Conservation (phyloP, 2,888 invertebrate genomes). For the Limenitis camilla region DNA sequence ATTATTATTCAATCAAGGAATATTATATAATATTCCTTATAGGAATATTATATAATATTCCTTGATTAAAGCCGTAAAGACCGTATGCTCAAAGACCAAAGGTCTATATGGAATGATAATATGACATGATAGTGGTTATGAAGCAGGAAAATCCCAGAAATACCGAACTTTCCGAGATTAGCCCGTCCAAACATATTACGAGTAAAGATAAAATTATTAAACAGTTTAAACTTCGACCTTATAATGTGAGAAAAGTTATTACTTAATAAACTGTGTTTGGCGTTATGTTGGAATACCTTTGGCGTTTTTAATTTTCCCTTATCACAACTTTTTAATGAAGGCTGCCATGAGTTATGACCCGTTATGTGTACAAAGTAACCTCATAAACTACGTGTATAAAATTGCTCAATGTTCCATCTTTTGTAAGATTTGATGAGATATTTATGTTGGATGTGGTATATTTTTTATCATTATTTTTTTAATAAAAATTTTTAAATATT, state of each 20-base stretch:
- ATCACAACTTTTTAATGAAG: slow-evolving; percentile 22
- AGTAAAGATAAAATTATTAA: no score
- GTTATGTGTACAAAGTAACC: slow-evolving; percentile 27
- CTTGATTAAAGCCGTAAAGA: no score
- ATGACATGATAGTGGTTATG: no score
- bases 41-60: no score
- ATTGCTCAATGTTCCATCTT: slow-evolving; percentile 36
- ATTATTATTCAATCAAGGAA: no score
- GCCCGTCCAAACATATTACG: no score
- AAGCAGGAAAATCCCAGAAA: no score
- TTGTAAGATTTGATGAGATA: slow-evolving; percentile 26
- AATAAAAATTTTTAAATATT: no score
- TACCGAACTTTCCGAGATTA: no score
- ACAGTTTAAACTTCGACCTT: background rate
- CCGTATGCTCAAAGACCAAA: no score
- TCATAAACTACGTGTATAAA: slow-evolving; percentile 37
- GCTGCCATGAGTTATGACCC: slow-evolving; percentile 22
- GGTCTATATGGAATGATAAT: no score
- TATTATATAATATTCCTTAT: no score
- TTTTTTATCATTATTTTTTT: background rate
- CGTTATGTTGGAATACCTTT: slow-evolving; percentile 1
- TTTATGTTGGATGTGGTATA: slow-evolving; percentile 22
- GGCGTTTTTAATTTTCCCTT: slow-evolving; percentile 17
- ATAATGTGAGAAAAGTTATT: slow-evolving; percentile 3
- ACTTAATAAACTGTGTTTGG: slow-evolving; percentile 1